Evolutionary conservation across 1,140 invertebrate genomes (phyloP).

Genomic region (Daktulosphaira vitifoliae): DNA sequence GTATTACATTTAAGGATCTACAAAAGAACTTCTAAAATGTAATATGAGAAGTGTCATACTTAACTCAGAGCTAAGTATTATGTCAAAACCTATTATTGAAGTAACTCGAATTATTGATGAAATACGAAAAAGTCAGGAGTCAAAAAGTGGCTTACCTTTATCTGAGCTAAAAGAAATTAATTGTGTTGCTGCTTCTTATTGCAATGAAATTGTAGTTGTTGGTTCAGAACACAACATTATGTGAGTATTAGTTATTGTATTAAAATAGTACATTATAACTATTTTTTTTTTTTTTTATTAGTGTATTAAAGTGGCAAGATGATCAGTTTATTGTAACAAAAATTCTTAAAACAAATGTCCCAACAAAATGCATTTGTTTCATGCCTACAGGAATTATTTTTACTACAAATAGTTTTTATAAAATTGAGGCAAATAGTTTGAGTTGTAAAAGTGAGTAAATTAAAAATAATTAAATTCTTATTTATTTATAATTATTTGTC

Average conservation of each 20-base stretch:
- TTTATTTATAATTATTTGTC: too few relatives aligned
- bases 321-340: constrained; percentile 8
- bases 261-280: neutral
- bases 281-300: neutral
- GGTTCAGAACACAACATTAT: constrained; percentile 20
- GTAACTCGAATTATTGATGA: constrained; percentile 16
- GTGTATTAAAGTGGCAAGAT: constrained; percentile 20
- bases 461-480: too few relatives aligned
- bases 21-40: constrained; percentile 21
- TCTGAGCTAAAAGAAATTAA: constrained; percentile 27
- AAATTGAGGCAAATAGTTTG: constrained; percentile 1
- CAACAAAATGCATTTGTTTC: constrained; percentile 16
- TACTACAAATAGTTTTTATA: constrained; percentile 27
- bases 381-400: constrained; percentile 25
- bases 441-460: constrained; percentile 22
- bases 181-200: neutral
- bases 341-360: constrained; percentile 26
- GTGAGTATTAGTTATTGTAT: neutral
- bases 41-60: constrained; percentile 19
- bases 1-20: neutral
- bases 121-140: constrained; percentile 6
- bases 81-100: constrained; percentile 19
- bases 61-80: constrained; percentile 13
- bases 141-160: constrained; percentile 1
- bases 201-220: constrained; percentile 14